Percentiles rank a stretch among this genome's conserved stretches.
These are phyloP conservation scores for Epizoanthus stellaris DNA, from an alignment of 92 coral and sea anemone genomes.

Conservation along the genomic window DNA sequence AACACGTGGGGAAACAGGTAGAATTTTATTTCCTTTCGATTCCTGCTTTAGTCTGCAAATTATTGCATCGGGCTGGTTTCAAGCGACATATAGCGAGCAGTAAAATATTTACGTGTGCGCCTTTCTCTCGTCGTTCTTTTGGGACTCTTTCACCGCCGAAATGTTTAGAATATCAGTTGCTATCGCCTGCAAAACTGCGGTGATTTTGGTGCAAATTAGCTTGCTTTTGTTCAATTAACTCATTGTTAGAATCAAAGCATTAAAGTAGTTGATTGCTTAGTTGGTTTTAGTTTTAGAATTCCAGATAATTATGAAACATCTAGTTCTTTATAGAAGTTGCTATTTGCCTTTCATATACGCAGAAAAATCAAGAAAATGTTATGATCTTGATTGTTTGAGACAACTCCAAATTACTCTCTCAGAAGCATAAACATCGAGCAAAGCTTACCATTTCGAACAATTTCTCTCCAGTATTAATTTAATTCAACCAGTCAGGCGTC, in stretches of 20 bases:
- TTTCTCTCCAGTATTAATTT: conserved; percentile 16
- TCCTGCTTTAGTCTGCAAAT: neutral
- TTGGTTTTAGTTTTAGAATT: neutral
- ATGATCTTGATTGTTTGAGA: neutral
- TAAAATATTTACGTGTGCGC: neutral
- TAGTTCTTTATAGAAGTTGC: too few relatives aligned
- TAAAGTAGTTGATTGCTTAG: neutral
- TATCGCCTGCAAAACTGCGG: neutral
- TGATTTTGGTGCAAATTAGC: neutral
- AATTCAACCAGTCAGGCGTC: conserved; percentile 11
- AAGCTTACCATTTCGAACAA: neutral
- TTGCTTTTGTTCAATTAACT: conserved; percentile 1
- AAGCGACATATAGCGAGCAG: neutral
- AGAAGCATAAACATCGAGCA: neutral
- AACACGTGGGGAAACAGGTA: conserved; percentile 18
- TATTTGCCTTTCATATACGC: neutral
- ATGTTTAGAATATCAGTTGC: neutral
- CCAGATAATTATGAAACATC: neutral
- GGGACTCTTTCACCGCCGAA: too few relatives aligned
- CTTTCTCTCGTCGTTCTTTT: neutral
- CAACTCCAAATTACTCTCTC: neutral
- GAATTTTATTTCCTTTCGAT: conserved; percentile 15
- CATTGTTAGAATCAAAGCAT: neutral
- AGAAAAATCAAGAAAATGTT: too few relatives aligned
- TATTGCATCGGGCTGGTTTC: conserved; percentile 5